Evolutionary conservation across 2,113 vertebrate genomes (phyloP), one percentile per base, ranked within the genome.

Genomic region (Laticauda laticaudata): DNA sequence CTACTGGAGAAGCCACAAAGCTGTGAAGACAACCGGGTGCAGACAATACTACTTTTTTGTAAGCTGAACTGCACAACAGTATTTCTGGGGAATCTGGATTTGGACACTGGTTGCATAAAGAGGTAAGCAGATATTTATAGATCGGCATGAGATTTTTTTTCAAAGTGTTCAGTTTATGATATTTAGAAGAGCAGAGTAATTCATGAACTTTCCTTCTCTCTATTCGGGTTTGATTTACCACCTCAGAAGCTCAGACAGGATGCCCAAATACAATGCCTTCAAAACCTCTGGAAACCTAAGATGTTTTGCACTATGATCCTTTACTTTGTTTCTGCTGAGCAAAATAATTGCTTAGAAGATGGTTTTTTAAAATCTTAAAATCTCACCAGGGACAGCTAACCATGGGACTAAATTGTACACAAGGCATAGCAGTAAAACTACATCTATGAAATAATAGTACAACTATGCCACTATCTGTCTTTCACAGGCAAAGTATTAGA

Each of bases 51-150:
- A 34, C 59, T 95, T 91, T 87, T 94, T 57, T 26, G 56, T 57
- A 86, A 96, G 90, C 92, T 81, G 94, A 92, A 95, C 5, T 94
- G 90, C 81, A 75, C 45, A 55, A 94, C 90, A 7, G 21, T 51
- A 12, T 26, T 69, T 11, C 87, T 29, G 2, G 90, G 93, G 75
- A 81, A 92, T 90, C 86, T 2, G 7, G 11, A 89, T 95, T 94
- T 94, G 89, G 18, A 90, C 12, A 39, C 85, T 8, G 45, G 95
- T 10, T 69, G 26, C 53, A 39, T 87, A 81, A 64, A 92, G n/a
- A 96, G 97, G 98, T 98, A 97, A 97, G 97, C 43, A 55, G n/a
- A 43, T n/a, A 18, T 64, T 0, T 0, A 48, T 88, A 91, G 10
- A 61, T 4, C n/a, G 88, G 18, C 0, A 5, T 92, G 94, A 86